phyloP scores from a whole-genome alignment of 2,113 vertebrate genomes.

The Perca fluviatilis region DNA sequence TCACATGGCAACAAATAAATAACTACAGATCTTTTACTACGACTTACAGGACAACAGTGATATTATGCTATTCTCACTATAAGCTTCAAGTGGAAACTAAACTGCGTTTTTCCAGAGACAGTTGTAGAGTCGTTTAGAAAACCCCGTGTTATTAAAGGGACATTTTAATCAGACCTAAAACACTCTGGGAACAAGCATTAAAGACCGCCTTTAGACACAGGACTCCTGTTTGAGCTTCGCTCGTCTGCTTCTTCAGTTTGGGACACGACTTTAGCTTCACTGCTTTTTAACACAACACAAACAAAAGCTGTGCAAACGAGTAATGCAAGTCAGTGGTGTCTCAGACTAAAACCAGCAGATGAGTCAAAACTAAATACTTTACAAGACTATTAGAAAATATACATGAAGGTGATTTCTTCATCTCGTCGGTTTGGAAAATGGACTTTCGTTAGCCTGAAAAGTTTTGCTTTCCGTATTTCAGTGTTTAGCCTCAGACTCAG shows the following conservation, averaged over 20 bases:
- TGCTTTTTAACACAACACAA: conserved; percentile 7
- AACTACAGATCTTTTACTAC: conserved; percentile 79
- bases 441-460: background rate
- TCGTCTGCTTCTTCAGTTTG: conserved; percentile 21
- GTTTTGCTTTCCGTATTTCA: conserved; percentile 16
- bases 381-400: background rate
- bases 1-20: conserved; percentile 84
- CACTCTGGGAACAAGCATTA: conserved; percentile 46
- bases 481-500: conserved; percentile 5
- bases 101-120: conserved; percentile 58
- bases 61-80: conserved; percentile 79
- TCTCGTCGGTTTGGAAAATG: conserved; percentile 26
- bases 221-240: conserved; percentile 20
- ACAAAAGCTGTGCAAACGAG: background rate
- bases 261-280: background rate
- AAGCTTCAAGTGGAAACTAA: conserved; percentile 77
- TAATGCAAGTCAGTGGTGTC: background rate
- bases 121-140: conserved; percentile 64
- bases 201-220: conserved; percentile 41
- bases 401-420: conserved; percentile 17
- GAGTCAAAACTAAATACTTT: conserved; percentile 3
- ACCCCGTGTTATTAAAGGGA: conserved; percentile 76
- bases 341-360: conserved; percentile 26
- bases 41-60: conserved; percentile 82
- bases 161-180: conserved; percentile 60